Conservation (phyloP, 2,797 vertebrate genomes). For the Huso huso region DNA sequence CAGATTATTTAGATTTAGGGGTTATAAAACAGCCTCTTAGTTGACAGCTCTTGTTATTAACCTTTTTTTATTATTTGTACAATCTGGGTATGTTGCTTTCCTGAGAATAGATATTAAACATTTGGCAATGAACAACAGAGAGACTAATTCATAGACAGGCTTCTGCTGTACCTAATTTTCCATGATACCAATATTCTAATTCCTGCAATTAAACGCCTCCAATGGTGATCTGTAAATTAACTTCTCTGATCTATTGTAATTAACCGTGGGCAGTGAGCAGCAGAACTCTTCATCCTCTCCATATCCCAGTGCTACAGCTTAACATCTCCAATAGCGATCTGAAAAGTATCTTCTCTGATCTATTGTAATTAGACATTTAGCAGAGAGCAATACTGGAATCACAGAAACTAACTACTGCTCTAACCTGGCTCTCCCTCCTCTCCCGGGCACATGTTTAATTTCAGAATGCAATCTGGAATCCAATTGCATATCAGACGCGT, state of each 20-base stretch:
- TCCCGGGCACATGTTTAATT: too few species aligned
- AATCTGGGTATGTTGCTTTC: too few species aligned
- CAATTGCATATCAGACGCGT: too few species aligned
- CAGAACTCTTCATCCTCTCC: background rate
- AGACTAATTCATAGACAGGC: background rate
- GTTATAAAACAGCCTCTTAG: too few species aligned
- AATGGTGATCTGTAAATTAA: conserved; percentile 1
- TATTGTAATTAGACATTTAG: background rate
- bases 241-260: background rate
- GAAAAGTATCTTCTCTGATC: background rate
- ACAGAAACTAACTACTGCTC: too few species aligned
- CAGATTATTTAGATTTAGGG: too few species aligned
- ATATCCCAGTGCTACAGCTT: background rate
- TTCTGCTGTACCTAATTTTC: background rate
- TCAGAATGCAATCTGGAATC: too few species aligned
- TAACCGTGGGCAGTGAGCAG: background rate
- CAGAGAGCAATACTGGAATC: background rate
- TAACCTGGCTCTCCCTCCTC: too few species aligned
- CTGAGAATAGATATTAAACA: background rate
- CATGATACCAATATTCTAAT: background rate
- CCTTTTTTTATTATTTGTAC: too few species aligned
- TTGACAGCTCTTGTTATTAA: too few species aligned
- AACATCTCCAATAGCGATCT: background rate
- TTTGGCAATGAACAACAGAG: background rate
- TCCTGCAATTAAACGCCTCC: background rate